phyloP scores from a whole-genome alignment of 2,888 invertebrate species.

The Drosophila peninsularis region DNA sequence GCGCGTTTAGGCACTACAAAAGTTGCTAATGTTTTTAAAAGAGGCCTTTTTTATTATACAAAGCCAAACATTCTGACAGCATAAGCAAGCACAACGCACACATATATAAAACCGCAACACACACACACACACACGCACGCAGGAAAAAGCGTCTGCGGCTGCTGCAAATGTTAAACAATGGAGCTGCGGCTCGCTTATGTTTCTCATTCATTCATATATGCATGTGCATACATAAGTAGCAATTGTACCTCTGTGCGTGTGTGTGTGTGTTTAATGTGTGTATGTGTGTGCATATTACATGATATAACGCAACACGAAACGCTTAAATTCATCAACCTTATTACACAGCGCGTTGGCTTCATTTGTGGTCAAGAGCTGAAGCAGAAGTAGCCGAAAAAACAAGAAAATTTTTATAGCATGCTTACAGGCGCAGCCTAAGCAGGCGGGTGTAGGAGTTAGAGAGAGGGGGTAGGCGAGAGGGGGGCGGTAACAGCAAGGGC shows the following conservation, averaged over 20 bases:
- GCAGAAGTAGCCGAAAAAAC: slow-evolving; percentile 14
- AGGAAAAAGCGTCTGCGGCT: slow-evolving; percentile 50
- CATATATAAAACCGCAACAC: slow-evolving; percentile 25
- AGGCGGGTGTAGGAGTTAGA: background rate
- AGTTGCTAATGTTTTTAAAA: slow-evolving; percentile 82
- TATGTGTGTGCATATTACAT: slow-evolving; percentile 60
- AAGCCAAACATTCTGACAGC: slow-evolving; percentile 75
- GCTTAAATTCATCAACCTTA: slow-evolving; percentile 76
- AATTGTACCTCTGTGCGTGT: slow-evolving; percentile 22
- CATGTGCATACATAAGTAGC: slow-evolving; percentile 52
- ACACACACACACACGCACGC: slow-evolving; percentile 13
- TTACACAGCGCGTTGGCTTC: slow-evolving; percentile 40
- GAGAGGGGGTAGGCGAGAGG: no score
- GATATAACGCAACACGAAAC: slow-evolving; percentile 61
- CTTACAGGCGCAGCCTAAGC: slow-evolving; percentile 6
- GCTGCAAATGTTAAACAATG: slow-evolving; percentile 68
- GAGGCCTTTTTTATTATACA: slow-evolving; percentile 80
- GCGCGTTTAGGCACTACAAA: slow-evolving; percentile 76
- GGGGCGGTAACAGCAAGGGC: background rate
- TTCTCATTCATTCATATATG: slow-evolving; percentile 74
- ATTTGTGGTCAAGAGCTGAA: slow-evolving; percentile 51
- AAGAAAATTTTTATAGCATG: slow-evolving; percentile 25
- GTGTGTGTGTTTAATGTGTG: slow-evolving; percentile 8
- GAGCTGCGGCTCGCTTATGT: slow-evolving; percentile 66
- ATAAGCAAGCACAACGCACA: slow-evolving; percentile 45